Evolutionary conservation across 2,113 vertebrate genomes (phyloP).

Genomic region (Zingel zingel): DNA sequence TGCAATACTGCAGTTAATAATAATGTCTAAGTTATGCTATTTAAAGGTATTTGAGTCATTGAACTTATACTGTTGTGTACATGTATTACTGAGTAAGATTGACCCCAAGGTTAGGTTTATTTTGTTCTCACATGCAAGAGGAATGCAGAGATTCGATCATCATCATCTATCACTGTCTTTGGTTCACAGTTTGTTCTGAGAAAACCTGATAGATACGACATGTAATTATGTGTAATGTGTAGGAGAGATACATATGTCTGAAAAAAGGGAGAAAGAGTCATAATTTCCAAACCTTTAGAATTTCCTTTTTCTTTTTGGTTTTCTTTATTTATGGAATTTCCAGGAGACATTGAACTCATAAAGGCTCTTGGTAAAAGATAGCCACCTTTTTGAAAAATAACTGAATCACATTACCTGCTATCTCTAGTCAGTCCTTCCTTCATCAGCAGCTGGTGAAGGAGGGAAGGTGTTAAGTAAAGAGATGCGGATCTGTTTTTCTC

Average conservation of each 20-base stretch:
- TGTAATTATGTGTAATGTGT: neutral
- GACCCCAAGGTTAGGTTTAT: neutral
- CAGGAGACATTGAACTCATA: slow-evolving; percentile 55
- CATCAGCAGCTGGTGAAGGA: slow-evolving; percentile 57
- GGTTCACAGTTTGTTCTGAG: slow-evolving; percentile 4
- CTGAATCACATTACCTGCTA: slow-evolving; percentile 56
- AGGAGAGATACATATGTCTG: neutral
- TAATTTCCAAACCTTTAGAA: slow-evolving; percentile 20
- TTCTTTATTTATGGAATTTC: slow-evolving; percentile 43
- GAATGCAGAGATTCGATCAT: slow-evolving; percentile 2
- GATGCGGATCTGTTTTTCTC: slow-evolving; percentile 75
- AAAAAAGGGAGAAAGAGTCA: neutral
- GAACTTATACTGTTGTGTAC: neutral
- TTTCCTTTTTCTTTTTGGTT: slow-evolving; percentile 18
- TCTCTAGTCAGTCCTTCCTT: slow-evolving; percentile 46
- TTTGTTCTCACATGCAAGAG: neutral
- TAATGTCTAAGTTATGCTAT: neutral
- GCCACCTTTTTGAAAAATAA: slow-evolving; percentile 66
- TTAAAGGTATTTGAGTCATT: neutral
- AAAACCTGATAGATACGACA: neutral
- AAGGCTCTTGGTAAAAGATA: slow-evolving; percentile 43
- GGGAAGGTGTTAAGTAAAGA: slow-evolving; percentile 76
- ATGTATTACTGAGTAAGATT: neutral
- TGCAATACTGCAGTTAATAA: neutral
- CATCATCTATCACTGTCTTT: neutral